Conservation (phyloP, 2,797 vertebrate species). For the Tympanoctomys barrerae region DNA sequence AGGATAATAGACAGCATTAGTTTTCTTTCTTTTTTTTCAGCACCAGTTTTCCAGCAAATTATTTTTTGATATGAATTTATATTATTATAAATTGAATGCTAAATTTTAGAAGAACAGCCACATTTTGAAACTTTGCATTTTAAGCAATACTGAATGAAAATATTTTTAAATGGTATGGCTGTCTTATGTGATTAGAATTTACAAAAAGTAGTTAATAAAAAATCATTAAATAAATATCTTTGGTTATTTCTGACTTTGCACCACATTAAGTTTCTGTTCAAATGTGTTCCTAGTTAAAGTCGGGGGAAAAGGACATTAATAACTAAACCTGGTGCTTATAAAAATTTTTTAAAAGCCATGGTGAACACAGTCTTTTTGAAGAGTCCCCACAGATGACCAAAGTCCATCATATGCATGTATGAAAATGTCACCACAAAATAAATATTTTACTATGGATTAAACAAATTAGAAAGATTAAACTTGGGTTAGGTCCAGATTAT, state of each 20-base stretch:
- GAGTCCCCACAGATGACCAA: not conserved
- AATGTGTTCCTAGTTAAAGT: not conserved
- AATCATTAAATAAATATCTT: not conserved
- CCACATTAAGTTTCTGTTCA: slow-evolving; percentile 4
- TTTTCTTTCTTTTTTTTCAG: not conserved
- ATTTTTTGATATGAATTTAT: slow-evolving; percentile 46
- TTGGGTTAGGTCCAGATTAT: not conserved
- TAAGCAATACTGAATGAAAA: not conserved
- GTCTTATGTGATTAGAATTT: slow-evolving; percentile 30
- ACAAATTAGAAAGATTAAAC: not conserved
- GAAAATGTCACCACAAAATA: not conserved
- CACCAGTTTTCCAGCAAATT: not conserved
- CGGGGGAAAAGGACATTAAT: not conserved
- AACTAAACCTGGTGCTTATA: not conserved
- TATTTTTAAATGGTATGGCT: not conserved
- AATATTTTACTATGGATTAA: not conserved
- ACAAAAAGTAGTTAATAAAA: slow-evolving; percentile 2
- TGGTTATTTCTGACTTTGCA: not conserved
- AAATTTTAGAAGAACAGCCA: not conserved
- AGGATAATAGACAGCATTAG: not conserved
- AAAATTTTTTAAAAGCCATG: not conserved
- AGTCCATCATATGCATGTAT: not conserved
- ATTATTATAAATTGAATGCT: not conserved
- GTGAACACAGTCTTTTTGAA: not conserved
- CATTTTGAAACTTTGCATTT: slow-evolving; percentile 24